Evolutionary conservation across 2,113 vertebrate genomes (phyloP), one percentile per base, ranked within the genome.

Genomic region (Pseudolaguvia tuberculata): DNA sequence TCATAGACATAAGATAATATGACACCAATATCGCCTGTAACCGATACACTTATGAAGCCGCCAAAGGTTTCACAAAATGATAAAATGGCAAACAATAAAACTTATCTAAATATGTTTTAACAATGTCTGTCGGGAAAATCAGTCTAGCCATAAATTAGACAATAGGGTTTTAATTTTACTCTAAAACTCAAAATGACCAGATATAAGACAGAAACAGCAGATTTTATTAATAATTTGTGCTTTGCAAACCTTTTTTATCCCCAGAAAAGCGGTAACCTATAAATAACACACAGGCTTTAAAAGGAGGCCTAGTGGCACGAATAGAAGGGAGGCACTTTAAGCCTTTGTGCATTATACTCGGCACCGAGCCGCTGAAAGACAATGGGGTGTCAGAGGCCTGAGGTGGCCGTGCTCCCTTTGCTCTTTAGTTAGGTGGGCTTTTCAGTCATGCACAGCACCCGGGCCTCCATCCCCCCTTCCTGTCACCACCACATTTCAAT

Each of bases 401-500:
- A 62, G 69, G 80, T 72, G 75, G 80, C 83, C 79, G 82, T 86
- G 83, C 77, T 87, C 87, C 80, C 79, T 86, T 79, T 81, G 72
- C 77, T 78, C 85, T 88, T 86, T 87, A 82, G 87, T 88, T 85
- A 86, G 87, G 87, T 89, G 87, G 86, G 88, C 86, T 86, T 87
- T 88, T 88, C 78, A 84, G 78, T 78, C 79, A 72, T 55, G 69
- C 78, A 86, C 84, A 85, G 81, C 80, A 79, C 75, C 81, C 79
- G 78, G 83, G 77, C 70, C 78, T 83, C 84, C 84, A 80, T 84
- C 81, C 87, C 88, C 88, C 88, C 79, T 89, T 90, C 89, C 88
- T 90, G 89, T 88, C 86, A 85, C 86, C 85, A 84, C 87, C 84
- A 87, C 88, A 90, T 91, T 91, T 91, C 90, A 91, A 92, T 92